Conservation (phyloP, 2,888 invertebrate species). For the Hypselothyrea guttata region DNA sequence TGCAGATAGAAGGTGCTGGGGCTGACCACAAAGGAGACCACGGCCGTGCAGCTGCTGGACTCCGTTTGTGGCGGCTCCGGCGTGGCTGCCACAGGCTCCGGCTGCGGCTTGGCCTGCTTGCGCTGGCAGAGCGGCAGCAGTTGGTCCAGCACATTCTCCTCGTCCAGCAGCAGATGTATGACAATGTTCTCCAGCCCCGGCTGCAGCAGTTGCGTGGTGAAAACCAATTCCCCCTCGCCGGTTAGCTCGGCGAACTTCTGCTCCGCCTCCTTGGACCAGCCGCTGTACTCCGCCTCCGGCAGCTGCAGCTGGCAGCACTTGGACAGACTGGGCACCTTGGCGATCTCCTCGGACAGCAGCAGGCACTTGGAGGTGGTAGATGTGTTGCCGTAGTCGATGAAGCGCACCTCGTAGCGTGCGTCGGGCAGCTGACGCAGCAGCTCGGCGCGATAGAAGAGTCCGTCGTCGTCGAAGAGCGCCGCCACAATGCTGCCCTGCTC, state of each 20-base stretch:
- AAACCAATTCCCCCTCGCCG: constrained; percentile 87
- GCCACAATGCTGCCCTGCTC: constrained; percentile 85
- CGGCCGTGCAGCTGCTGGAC: constrained; percentile 81
- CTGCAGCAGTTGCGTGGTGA: constrained; percentile 86
- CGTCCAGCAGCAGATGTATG: constrained; percentile 85
- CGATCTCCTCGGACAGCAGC: constrained; percentile 85
- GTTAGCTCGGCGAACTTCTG: constrained; percentile 87
- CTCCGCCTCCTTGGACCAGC: constrained; percentile 87
- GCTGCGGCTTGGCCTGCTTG: constrained; percentile 27
- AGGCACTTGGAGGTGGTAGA: constrained; percentile 85
- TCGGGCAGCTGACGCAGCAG: constrained; percentile 84
- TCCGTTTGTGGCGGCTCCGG: constrained; percentile 39
- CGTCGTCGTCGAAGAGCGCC: constrained; percentile 86
- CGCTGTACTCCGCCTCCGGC: constrained; percentile 83
- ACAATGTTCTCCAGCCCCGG: constrained; percentile 86
- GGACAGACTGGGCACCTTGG: constrained; percentile 84
- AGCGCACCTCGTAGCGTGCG: constrained; percentile 84
- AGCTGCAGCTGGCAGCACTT: constrained; percentile 85
- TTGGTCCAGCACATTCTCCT: constrained; percentile 86
- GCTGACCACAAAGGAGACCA: constrained; percentile 88
- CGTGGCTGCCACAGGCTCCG: constrained; percentile 22
- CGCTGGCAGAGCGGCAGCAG: constrained; percentile 84
- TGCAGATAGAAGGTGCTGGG: constrained; percentile 91
- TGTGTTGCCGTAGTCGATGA: constrained; percentile 88
- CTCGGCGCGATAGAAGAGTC: constrained; percentile 87